Evolutionary conservation across 37 sponge, comb jelly and placozoan species (phyloP), one percentile per base, ranked within the genome.

Genomic region (Halisarca cf. caerulea): DNA sequence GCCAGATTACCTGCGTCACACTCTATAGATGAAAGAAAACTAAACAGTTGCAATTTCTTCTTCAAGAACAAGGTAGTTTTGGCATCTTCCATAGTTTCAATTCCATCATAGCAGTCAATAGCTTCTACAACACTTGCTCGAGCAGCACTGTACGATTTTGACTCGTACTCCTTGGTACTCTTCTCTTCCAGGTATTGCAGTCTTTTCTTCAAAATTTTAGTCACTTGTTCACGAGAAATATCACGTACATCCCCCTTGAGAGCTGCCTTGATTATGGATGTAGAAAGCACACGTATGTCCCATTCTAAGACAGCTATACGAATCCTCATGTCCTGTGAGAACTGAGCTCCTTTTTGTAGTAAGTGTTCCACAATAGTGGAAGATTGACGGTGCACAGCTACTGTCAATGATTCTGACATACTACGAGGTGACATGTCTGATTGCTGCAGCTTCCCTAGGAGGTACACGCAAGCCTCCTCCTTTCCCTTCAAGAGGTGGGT

Each of bases 81-180:
- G 35, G 15, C 35, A 27, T 68, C 35, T 17, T 34, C 35, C 14
- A 68, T 68, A 17, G 30, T 68, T 4, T 68, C 69, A 68, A 68
- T 68, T 17, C 69, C 69, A 68, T 34, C 69, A 30, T 30, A 68
- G 34, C 69, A 68, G 17, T 68, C 69, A 68, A 68, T 68, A 3
- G 69, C 69, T 68, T 68, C 69, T 68, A 34, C 69, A 68, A 68
- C 32, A 68, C 35, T 68, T 8, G 11, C 30, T 34, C 69, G 30
- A 34, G 69, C 69, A 30, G 69, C 69, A 68, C 1, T 34, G 30
- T 68, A 68, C 69, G 1, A 17, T 34, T 68, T 68, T 32, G 30
- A 34, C 1, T 3, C 4, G 35, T 34, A 68, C 1, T 68, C 35
- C 35, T 68, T 34, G 35, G 27, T n/a, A 28, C 69, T 34, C 33